Evolutionary conservation across 1,140 invertebrate genomes (phyloP).

Genomic region (Cyphomyrmex costatus): DNA sequence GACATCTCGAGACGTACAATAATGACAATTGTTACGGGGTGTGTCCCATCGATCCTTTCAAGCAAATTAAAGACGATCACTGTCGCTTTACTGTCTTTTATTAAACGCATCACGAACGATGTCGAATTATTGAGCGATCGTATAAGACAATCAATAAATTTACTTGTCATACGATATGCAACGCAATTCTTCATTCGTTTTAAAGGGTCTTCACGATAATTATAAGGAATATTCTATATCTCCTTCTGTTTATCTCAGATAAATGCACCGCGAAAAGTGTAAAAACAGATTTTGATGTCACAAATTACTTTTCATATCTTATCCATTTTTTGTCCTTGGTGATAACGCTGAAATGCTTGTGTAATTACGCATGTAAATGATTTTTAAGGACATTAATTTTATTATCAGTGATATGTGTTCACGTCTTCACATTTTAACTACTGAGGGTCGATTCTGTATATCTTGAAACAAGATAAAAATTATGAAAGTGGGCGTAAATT

Average conservation of each 20-base stretch:
- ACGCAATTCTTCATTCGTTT: neutral
- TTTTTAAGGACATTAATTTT: neutral
- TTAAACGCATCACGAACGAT: conserved; percentile 9
- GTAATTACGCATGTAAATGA: neutral
- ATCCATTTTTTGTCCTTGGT: neutral
- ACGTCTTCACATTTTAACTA: neutral
- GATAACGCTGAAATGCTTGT: neutral
- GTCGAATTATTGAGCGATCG: conserved; percentile 5
- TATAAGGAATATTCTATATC: neutral
- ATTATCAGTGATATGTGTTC: neutral
- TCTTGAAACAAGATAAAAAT: no score
- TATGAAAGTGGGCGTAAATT: no score
- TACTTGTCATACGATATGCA: neutral
- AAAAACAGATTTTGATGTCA: neutral
- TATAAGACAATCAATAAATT: conserved; percentile 20
- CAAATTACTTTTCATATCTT: neutral
- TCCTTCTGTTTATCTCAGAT: neutral
- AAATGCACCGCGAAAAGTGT: neutral
- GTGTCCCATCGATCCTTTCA: conserved; percentile 73
- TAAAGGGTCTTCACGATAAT: neutral
- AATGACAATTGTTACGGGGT: conserved; percentile 79
- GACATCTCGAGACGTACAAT: conserved; percentile 71
- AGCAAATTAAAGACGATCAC: conserved; percentile 58
- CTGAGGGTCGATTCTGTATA: no score
- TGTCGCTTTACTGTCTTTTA: conserved; percentile 32